Conservation (phyloP, 2,113 vertebrate genomes). For the Lethenteron reissneri region DNA sequence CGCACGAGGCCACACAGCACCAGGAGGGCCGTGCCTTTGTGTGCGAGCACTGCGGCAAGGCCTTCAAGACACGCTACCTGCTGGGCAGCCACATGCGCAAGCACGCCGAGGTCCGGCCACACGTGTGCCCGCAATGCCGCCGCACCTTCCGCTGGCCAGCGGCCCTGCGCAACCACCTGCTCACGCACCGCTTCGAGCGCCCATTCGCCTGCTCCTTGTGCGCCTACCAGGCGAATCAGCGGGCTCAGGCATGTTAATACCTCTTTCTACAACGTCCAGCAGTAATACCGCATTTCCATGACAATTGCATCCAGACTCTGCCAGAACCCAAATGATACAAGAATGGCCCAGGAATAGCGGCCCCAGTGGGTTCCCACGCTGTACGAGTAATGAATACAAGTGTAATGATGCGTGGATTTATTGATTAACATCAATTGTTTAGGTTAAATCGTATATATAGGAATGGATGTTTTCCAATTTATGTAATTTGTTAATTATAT, state of each 20-base stretch:
- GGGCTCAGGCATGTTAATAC: conserved; percentile 36
- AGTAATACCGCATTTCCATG: no score
- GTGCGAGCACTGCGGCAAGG: conserved; percentile 88
- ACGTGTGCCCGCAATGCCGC: conserved; percentile 44
- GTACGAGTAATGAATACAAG: no score
- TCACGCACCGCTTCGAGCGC: conserved; percentile 65
- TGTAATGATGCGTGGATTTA: no score
- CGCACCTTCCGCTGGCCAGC: conserved; percentile 79
- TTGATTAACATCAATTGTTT: no score
- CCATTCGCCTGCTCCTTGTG: conserved; percentile 75
- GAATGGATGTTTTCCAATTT: no score
- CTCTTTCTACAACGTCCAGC: no score
- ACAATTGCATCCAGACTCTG: no score
- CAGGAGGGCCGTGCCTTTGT: conserved; percentile 54
- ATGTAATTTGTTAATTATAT: no score
- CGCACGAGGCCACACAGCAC: conserved; percentile 62
- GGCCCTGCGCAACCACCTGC: conserved; percentile 68
- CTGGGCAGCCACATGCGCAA: conserved; percentile 77
- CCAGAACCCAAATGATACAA: no score
- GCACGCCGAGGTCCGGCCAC: conserved; percentile 59
- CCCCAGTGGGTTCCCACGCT: no score
- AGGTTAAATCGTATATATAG: no score
- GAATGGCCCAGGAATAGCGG: no score
- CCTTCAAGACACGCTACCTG: conserved; percentile 77
- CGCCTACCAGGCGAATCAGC: conserved; percentile 74